Base-by-base conservation (phyloP, 1,140 invertebrate species). In the Lepidotrigona ventralis region DNA sequence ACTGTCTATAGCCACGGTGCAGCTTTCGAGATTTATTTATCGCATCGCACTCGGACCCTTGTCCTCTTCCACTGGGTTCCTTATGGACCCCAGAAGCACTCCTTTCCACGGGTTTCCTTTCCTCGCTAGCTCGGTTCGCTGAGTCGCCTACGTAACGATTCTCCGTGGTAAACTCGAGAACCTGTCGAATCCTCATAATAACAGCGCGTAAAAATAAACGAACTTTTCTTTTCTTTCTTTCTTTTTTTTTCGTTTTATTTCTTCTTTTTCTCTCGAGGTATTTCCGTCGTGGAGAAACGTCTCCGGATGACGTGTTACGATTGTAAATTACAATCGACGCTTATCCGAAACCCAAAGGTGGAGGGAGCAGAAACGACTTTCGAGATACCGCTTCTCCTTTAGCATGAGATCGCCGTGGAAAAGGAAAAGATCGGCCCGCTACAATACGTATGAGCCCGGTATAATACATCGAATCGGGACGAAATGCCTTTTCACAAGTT, bases 401-500 rank as follows among this genome's bases (percentile, higher is more conserved):
- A 72, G 64, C 79, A 66, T 73, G 71, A 33, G 33, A 75, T 84
- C 85, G 81, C 76, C 60, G 66, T 46, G 39, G 39, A 46, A 46
- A 60, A 83, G 81, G 83, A 74, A 83, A 73, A 89, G 88, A 89
- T 87, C 85, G 88, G 60, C n/a, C 84, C 79, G 71, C 39, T 86
- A 89, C 87, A 90, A 91, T 90, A 91, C 86, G 85, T 90, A 91
- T 85, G 90, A 90, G 90, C 60, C 84, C 72, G 80, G 88, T 91
- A 92, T 91, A 92, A 91, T 91, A 90, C 90, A 92, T 91, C 89
- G 91, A 91, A 92, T 89, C 86, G 89, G 80, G 86, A 88, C 89
- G 86, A 87, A 91, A 91, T 91, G 90, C 91, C 87, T 90, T 90
- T 92, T 90, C 87, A 90, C 85, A 80, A 91, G 88, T 92, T 91